phyloP scores from a whole-genome alignment of 1,140 invertebrate genomes.

The Scaptomyza pallida region DNA sequence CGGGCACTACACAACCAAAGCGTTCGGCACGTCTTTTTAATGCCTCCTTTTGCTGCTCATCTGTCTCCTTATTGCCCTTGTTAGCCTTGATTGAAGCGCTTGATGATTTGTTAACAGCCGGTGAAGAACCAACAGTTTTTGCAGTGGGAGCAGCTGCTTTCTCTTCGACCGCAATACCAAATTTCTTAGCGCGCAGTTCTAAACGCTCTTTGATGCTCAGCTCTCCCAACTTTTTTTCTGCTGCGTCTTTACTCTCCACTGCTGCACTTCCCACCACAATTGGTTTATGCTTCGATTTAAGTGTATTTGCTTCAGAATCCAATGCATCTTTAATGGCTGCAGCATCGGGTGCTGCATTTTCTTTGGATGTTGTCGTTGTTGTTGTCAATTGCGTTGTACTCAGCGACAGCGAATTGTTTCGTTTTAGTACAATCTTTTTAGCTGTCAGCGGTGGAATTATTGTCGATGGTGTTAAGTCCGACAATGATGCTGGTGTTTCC shows the following conservation, averaged over 20 bases:
- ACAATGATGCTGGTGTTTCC: neutral
- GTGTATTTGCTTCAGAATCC: conserved; percentile 11
- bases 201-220: conserved; percentile 88
- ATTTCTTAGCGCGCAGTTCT: conserved; percentile 91
- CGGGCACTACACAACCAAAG: conserved; percentile 90
- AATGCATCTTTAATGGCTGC: conserved; percentile 3
- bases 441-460: conserved; percentile 12
- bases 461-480: conserved; percentile 14
- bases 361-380: conserved; percentile 45
- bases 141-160: conserved; percentile 5
- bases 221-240: conserved; percentile 85
- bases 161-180: conserved; percentile 85
- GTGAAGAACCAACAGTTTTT: conserved; percentile 2
- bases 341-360: conserved; percentile 52
- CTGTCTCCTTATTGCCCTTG: conserved; percentile 67
- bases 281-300: conserved; percentile 49
- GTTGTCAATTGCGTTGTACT: conserved; percentile 24
- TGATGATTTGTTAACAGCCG: conserved; percentile 86
- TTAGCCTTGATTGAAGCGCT: conserved; percentile 59
- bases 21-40: conserved; percentile 90
- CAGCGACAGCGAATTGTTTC: conserved; percentile 84
- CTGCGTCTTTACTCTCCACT: conserved; percentile 10
- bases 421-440: conserved; percentile 89
- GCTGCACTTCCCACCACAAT: conserved; percentile 45
- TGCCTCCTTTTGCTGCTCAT: conserved; percentile 86